Evolutionary conservation across 2,888 invertebrate species (phyloP), one percentile per base, ranked within the genome.

Genomic region (Drosophila neotestacea): DNA sequence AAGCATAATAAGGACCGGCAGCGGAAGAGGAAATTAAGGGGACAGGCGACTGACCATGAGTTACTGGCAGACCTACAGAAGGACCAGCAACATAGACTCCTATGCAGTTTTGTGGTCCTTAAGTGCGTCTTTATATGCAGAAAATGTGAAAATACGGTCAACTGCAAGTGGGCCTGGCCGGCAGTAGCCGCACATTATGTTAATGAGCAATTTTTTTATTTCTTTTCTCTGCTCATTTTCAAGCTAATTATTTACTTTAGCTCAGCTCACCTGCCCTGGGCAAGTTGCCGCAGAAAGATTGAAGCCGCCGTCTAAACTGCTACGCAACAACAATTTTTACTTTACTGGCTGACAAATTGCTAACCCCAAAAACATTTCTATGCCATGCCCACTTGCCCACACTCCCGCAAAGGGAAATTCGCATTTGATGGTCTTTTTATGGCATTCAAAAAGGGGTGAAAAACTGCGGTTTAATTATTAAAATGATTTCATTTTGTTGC

Each of bases 111-210:
- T 48, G n/a, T 39, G 48, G 48, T 41, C 48, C 41, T 59, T 48
- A n/a, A 50, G 32, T 39, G 22, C 30, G 22, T 30, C n/a, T 32
- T 22, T 28, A 30, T 22, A 55, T 70, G 44, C 72, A 60, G 50
- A 61, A 64, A 65, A 34, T 39, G 47, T 47, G 5, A 32, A 32
- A 11, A n/a, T 38, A 36, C 5, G 27, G 48, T 42, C 30, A 34
- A 22, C 46, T 44, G 56, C 56, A 46, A 36, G 46, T 13, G 50
- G 72, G 77, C 50, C 42, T 65, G 68, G 32, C 60, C 60, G 47
- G 62, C 52, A n/a, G 52, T 51, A 71, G 63, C 89, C 86, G 88
- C 87, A 87, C 88, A 90, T 90, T 90, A 89, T 85, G 89, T 81
- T 90, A 89, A 90, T 90, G 88, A 90, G 90, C 81, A 16, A 70